Base-by-base conservation (phyloP, 2,888 invertebrate genomes). In the Frankliniella intonsa region DNA sequence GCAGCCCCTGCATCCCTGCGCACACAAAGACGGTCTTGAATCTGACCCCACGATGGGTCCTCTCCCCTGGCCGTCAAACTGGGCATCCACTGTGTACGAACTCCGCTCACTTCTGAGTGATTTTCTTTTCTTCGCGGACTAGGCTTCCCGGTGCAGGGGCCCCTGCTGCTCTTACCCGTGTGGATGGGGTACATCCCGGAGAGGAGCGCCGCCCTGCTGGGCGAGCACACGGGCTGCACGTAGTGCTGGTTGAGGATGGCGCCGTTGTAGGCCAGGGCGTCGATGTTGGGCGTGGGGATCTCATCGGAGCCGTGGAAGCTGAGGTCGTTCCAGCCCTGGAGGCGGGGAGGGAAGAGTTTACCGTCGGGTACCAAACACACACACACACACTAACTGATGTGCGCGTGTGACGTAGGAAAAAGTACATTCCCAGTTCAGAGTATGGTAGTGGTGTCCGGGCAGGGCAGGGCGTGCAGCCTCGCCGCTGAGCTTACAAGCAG, bases 301-400 rank as follows among this genome's bases (percentile, higher is more conserved):
- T 97, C 95, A 85, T 93, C 90, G 0, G 94, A 94, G 0, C 97
- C 97, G 86, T 96, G 97, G 86, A 95, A 97, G 82, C 96, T 93
- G 9, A 97, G 94, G 87, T 97, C 97, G 86, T 97, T 95, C 93
- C 95, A 96, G 14, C 97, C 97, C 97, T 97, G 88, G 79, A 87
- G 84, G 25, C n/a, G n/a, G n/a, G 83, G 80, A 83, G 80, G 80
- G 84, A 80, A 80, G 76, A 83, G 80, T 49, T 80, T 62, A 82
- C 51, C 1, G 50, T 76, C 49, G 19, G 19, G 17, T 51, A 9
- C n/a, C 80, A 3, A 27, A n/a, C n/a, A n/a, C n/a, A n/a, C n/a
- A n/a, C 10, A 22, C 50, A 80, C 80, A 80, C 49, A 19, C 80
- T 62, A 49, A 62, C 79, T 80, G 62, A 25, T 12, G 14, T n/a